These are phyloP conservation scores for Drosophila subquinaria DNA, from an alignment of 2,888 invertebrate species.

Conservation along the genomic window DNA sequence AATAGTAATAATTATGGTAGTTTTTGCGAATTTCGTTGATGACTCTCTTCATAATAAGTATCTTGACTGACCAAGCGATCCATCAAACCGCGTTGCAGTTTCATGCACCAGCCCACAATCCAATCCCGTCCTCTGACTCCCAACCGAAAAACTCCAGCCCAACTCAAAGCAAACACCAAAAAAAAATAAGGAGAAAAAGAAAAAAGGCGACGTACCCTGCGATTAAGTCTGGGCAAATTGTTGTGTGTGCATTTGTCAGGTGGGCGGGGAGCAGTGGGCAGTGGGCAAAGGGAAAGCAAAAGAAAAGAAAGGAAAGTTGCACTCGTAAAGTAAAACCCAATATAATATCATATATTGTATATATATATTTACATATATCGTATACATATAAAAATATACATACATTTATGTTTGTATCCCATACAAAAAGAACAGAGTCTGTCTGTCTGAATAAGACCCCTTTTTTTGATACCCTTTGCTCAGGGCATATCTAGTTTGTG, in stretches of 20 bases:
- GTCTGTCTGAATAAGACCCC: slow-evolving; percentile 56
- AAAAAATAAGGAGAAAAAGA: not conserved
- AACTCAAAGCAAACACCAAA: slow-evolving; percentile 5
- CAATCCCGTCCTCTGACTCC: not conserved
- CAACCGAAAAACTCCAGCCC: slow-evolving; percentile 2
- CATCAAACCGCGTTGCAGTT: slow-evolving; percentile 33
- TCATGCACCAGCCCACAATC: slow-evolving; percentile 11
- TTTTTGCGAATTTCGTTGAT: not conserved
- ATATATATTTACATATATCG: slow-evolving; percentile 34
- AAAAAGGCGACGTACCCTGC: slow-evolving; percentile 28
- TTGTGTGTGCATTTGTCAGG: slow-evolving; percentile 35
- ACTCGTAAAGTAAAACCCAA: slow-evolving; percentile 44
- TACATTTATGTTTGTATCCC: slow-evolving; percentile 16
- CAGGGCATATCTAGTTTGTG: not conserved
- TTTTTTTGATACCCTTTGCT: slow-evolving; percentile 5
- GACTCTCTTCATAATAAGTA: slow-evolving; percentile 2
- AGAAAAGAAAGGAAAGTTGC: slow-evolving; percentile 35
- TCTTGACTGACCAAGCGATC: slow-evolving; percentile 28
- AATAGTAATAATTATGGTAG: not conserved
- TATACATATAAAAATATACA: slow-evolving; percentile 18
- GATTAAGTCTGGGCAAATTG: slow-evolving; percentile 56
- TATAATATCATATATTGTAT: slow-evolving; percentile 57
- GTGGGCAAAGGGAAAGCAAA: slow-evolving; percentile 16
- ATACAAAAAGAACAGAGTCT: slow-evolving; percentile 69
- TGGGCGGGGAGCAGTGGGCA: not conserved